phyloP scores from a whole-genome alignment of 1,140 invertebrate species.

The Geopemphigus sp. region DNA sequence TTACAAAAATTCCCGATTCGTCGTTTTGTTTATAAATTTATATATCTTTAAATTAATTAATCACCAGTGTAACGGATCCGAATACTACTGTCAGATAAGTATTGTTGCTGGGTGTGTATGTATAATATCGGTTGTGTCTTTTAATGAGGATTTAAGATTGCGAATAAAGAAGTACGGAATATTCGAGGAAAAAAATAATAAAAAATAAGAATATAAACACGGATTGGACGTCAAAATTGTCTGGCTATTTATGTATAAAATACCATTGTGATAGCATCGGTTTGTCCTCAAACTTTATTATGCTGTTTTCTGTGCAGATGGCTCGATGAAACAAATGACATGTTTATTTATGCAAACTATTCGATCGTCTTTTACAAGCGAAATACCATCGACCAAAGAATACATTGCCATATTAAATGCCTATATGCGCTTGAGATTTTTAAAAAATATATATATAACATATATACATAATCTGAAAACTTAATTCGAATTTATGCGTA shows the following conservation, averaged over 20 bases:
- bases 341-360: conserved; percentile 47
- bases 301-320: conserved; percentile 41
- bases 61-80: not conserved
- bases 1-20: not conserved
- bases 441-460: not conserved
- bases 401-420: conserved; percentile 19
- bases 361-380: conserved; percentile 37
- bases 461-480: not conserved
- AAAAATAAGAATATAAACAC: conserved; percentile 36
- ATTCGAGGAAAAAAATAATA: not conserved
- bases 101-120: not conserved
- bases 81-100: not conserved
- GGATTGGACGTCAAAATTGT: conserved; percentile 37
- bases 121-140: not conserved
- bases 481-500: conserved; percentile 20
- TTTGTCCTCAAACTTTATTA: conserved; percentile 48
- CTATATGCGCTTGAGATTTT: conserved; percentile 1
- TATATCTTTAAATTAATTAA: conserved; percentile 9
- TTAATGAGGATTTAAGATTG: conserved; percentile 25
- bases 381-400: conserved; percentile 9
- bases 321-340: conserved; percentile 36
- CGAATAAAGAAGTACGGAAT: not conserved
- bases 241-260: conserved; percentile 43
- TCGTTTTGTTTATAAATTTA: not conserved
- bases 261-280: conserved; percentile 45